Conservation (phyloP, 2,797 vertebrate species). For the Phrynocephalus vlangalii region DNA sequence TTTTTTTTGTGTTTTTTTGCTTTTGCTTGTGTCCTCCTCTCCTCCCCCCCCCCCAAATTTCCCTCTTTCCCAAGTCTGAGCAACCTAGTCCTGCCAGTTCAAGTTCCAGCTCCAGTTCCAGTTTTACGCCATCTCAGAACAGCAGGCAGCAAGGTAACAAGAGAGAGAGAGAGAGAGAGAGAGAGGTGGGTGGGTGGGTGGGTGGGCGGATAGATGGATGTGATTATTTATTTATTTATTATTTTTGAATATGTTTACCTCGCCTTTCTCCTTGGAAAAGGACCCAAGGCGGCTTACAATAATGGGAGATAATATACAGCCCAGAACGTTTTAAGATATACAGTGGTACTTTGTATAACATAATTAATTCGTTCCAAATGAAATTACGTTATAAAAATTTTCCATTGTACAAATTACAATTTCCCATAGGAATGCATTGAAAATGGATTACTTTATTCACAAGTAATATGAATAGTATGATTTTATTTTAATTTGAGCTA, state of each 20-base stretch:
- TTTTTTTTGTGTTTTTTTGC: slow-evolving; percentile 53
- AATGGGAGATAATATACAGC: no score
- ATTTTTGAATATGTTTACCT: no score
- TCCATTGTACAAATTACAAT: no score
- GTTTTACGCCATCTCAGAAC: slow-evolving; percentile 85
- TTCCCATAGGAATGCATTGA: no score
- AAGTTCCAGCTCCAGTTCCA: slow-evolving; percentile 86
- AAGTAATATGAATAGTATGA: not conserved
- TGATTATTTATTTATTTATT: no score
- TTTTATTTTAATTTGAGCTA: not conserved
- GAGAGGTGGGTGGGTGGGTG: not conserved
- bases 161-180: slow-evolving; percentile 38
- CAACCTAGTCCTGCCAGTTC: slow-evolving; percentile 95
- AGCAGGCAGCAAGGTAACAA: slow-evolving; percentile 88
- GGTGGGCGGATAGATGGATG: no score
- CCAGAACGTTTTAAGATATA: no score
- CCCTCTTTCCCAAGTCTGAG: slow-evolving; percentile 81
- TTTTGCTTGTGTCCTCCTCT: slow-evolving; percentile 52
- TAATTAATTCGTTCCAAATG: no score
- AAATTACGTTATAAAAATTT: no score
- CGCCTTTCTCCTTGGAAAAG: no score
- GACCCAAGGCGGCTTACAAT: no score
- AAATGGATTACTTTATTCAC: not conserved
- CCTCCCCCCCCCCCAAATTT: not conserved
- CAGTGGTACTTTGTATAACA: no score